Percentiles rank a stretch among this genome's conserved stretches.
Evolutionary conservation across 1,140 invertebrate species (phyloP).

Genomic region (Phocides pigmalion): DNA sequence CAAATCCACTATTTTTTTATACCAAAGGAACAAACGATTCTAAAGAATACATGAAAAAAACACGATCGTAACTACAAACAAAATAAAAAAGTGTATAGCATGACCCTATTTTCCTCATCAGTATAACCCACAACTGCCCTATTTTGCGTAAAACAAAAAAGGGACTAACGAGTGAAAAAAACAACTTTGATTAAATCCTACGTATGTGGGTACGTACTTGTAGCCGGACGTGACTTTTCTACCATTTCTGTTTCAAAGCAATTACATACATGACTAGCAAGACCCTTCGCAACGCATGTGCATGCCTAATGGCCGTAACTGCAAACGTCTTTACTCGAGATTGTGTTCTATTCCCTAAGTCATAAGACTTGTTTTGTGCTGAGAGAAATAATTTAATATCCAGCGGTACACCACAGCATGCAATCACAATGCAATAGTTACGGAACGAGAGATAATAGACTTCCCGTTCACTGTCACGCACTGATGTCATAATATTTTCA

Average conservation of each 20-base stretch:
- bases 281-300: conserved; percentile 30
- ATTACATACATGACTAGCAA: conserved; percentile 46
- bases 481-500: conserved; percentile 32
- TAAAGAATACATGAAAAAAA: conserved; percentile 14
- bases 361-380: conserved; percentile 18
- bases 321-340: conserved; percentile 16
- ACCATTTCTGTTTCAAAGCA: conserved; percentile 55
- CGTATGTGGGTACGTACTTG: background rate
- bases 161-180: conserved; percentile 32
- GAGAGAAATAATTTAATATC: conserved; percentile 30
- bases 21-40: background rate
- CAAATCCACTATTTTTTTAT: too few relatives aligned
- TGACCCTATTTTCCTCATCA: conserved; percentile 27
- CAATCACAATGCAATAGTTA: conserved; percentile 33
- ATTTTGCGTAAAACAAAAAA: conserved; percentile 37
- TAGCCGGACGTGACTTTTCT: conserved; percentile 44
- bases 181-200: conserved; percentile 39
- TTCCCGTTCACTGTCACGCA: conserved; percentile 41
- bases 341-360: conserved; percentile 19
- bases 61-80: conserved; percentile 11
- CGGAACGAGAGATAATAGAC: conserved; percentile 38
- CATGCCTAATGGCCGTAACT: conserved; percentile 28
- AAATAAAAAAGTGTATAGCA: conserved; percentile 13
- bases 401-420: conserved; percentile 26
- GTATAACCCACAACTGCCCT: conserved; percentile 23